Evolutionary conservation across 2,888 invertebrate species (phyloP), one percentile per base, ranked within the genome.

Genomic region (Watsonalla cultraria): DNA sequence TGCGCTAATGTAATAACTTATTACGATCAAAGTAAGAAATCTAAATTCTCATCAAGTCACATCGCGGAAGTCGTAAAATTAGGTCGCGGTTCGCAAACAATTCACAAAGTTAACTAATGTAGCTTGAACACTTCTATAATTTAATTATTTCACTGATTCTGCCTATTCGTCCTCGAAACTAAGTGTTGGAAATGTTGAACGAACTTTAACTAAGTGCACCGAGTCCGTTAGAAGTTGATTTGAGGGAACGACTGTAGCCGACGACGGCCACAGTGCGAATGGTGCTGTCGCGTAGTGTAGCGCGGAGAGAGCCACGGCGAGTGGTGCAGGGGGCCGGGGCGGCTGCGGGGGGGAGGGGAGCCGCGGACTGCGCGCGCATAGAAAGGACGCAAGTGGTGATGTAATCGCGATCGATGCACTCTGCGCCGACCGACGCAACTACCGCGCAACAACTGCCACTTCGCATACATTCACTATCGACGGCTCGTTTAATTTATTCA

Each of bases 351-450:
- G 58, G 72, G 76, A 76, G 68, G 61, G 53, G 62, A 66, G 72
- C 71, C 78, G 77, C 72, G 76, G 63, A 70, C 75, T 83, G 90
- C 88, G 90, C 88, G 85, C 90, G 86, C 89, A 88, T 86, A 85
- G 87, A 88, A 88, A 86, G 89, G 86, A 84, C 85, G 84, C 83
- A 76, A 84, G 81, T 82, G 83, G 78, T 90, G 90, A 90, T 88
- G 90, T 89, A 90, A 90, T 85, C 83, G 78, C 90, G 88, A 90
- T 90, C 90, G 88, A 90, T 90, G 89, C 86, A 88, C 84, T 79
- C 74, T 72, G 68, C 65, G 73, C 72, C 70, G 66, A 61, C 66
- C 77, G 72, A 72, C 77, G 74, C 72, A 70, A 76, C 78, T 70
- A 67, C 72, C 72, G 72, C 64, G 66, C 68, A 59, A 60, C 59